phyloP scores from a whole-genome alignment of 2,113 vertebrate species.

The Lipotes vexillifer region DNA sequence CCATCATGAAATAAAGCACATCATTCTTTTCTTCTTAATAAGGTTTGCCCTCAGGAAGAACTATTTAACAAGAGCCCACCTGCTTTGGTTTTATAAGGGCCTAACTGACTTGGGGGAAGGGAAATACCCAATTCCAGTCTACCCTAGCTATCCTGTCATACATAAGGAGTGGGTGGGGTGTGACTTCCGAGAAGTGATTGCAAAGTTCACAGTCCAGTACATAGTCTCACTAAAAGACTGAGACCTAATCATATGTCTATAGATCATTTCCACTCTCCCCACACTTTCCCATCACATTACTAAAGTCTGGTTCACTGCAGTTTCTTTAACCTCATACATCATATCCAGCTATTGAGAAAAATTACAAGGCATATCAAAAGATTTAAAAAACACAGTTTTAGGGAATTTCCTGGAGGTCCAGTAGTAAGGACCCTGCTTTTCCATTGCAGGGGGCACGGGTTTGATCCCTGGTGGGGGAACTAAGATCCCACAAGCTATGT shows the following conservation, averaged over 20 bases:
- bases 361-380: not conserved
- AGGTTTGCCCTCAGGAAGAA: not conserved
- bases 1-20: not conserved
- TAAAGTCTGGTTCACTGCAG: not conserved
- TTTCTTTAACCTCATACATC: not conserved
- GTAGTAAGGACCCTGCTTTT: too few relatives aligned
- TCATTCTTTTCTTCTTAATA: not conserved
- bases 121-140: not conserved
- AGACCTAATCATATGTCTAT: not conserved
- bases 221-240: not conserved
- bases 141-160: not conserved
- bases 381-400: not conserved
- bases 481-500: too few relatives aligned
- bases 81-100: not conserved
- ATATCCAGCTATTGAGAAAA: not conserved
- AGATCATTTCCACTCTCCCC: not conserved
- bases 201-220: not conserved
- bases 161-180: too few relatives aligned
- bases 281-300: not conserved
- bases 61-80: not conserved
- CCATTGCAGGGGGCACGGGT: too few relatives aligned
- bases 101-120: not conserved
- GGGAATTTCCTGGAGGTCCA: too few relatives aligned
- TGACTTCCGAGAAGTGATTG: not conserved
- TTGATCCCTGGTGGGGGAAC: too few relatives aligned